Evolutionary conservation across 2,888 invertebrate genomes (phyloP).

Genomic region (Eilema griseolum): DNA sequence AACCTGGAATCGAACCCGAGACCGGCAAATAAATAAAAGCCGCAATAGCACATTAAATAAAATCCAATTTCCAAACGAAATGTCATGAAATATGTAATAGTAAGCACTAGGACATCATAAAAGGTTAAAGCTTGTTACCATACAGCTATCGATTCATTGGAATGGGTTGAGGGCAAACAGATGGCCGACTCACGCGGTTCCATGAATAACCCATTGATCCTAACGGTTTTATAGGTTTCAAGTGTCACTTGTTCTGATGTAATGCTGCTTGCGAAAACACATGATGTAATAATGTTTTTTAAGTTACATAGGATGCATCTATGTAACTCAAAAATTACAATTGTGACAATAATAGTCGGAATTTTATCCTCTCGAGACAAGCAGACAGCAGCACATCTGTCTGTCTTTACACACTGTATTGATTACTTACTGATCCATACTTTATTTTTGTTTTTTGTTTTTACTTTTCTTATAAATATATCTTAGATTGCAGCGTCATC

Average conservation of each 20-base stretch:
- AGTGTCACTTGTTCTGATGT: constrained; percentile 28
- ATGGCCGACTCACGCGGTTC: constrained; percentile 31
- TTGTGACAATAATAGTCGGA: too few relatives aligned
- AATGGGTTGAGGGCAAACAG: constrained; percentile 38
- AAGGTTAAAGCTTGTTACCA: constrained; percentile 33
- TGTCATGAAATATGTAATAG: constrained; percentile 27
- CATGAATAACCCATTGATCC: constrained; percentile 42
- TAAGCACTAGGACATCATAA: constrained; percentile 32
- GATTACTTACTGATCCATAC: too few relatives aligned
- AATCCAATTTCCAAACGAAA: constrained; percentile 24
- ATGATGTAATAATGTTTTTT: background rate
- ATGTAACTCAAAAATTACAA: too few relatives aligned
- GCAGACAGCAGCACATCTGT: too few relatives aligned
- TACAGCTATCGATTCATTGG: constrained; percentile 34
- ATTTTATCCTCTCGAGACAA: background rate
- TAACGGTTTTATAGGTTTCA: constrained; percentile 29
- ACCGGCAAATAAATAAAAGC: too few relatives aligned
- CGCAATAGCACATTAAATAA: background rate
- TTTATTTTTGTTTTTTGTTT: too few relatives aligned
- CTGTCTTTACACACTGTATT: too few relatives aligned
- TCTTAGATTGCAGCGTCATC: background rate
- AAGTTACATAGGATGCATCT: background rate
- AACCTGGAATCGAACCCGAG: too few relatives aligned
- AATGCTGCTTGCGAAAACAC: constrained; percentile 9
- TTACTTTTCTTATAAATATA: too few relatives aligned